Evolutionary conservation across 2,888 invertebrate species (phyloP), one percentile per base, ranked within the genome.

Genomic region (Ophioninae sp.): DNA sequence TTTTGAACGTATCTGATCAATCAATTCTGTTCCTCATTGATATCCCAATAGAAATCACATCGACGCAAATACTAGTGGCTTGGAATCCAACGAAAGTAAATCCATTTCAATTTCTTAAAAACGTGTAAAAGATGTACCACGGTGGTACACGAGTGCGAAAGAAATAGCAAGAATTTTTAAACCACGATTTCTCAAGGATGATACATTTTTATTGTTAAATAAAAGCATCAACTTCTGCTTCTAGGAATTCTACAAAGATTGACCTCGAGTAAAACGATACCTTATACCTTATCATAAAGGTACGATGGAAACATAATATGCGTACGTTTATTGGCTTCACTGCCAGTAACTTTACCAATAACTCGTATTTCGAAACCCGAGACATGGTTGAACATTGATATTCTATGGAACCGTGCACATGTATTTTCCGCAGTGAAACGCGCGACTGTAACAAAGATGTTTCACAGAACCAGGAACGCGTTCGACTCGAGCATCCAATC

Each of bases 61-160:
- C 76, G 23, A 61, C 21, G 74, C 62, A 41, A 68, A 56, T 73
- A 64, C 56, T 74, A 56, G 69, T 57, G 65, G 65, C 37, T 30
- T 30, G 30, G 3, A 30, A 30, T 30, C 30, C 30, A 30, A 30
- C 30, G 30, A 30, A 30, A 30, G 30, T 30, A 30, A 30, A 30
- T 30, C 30, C 30, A 30, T 30, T 30, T 30, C 70, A 82, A 78
- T 79, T 75, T 79, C 70, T 78, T 44, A 30, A 56, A 56, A 44
- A 78, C 68, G 50, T 30, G 67, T 56, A 41, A 56, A 30, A 61
- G 76, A 30, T 30, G 30, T 3, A 30, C 30, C 30, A 30, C 30
- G 30, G 30, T 30, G 64, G 7, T 6, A 44, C 50, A 21, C 20
- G 44, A 10, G 68, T 17, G 13, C 39, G 37, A 8, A 73, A 59